Base-by-base conservation (phyloP, 2,797 vertebrate species). In the Coregonus sp. region DNA sequence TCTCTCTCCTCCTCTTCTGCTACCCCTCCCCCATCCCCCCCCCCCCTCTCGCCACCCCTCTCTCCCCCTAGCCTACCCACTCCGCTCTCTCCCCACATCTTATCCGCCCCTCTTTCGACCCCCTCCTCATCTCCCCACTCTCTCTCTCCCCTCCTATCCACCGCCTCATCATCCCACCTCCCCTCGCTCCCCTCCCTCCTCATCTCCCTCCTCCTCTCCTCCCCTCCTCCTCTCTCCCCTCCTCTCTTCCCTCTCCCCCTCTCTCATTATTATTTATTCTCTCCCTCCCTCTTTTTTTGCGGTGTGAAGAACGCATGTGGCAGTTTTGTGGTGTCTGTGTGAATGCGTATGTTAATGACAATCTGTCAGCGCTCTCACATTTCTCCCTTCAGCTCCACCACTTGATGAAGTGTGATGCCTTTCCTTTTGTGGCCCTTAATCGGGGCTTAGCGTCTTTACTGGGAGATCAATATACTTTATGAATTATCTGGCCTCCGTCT, bases 391-490 rank as follows among this genome's bases (percentile, higher is more conserved):
- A 94, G 94, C 95, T 96, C 95, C 95, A 96, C 95, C 96, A 94
- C 96, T 95, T 98, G 97, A 98, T 97, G 96, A 96, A 97, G 96
- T 96, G 94, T 93, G 93, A 94, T 96, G 95, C 94, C 95, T 96
- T 95, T 86, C 94, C 94, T 96, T 96, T 98, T 97, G 96, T 97
- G 96, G 96, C 94, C 95, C 96, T 97, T 98, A 97, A 97, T 97
- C 95, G 95, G 95, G 95, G 96, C 96, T 97, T 97, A 96, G 96
- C 95, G 94, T 96, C 96, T 97, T 96, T 94, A 96, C 96, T 96
- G 95, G 92, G 95, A 95, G 96, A 99, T 98, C 97, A 97, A 97
- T 97, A 97, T 96, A 97, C 96, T 97, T 97, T 96, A 98, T 96
- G 95, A 99, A 97, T 98, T 97, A 97, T 98, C 97, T 97, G 96